Conservation (phyloP, 2,113 vertebrate species). For the Sinosuthora webbiana region DNA sequence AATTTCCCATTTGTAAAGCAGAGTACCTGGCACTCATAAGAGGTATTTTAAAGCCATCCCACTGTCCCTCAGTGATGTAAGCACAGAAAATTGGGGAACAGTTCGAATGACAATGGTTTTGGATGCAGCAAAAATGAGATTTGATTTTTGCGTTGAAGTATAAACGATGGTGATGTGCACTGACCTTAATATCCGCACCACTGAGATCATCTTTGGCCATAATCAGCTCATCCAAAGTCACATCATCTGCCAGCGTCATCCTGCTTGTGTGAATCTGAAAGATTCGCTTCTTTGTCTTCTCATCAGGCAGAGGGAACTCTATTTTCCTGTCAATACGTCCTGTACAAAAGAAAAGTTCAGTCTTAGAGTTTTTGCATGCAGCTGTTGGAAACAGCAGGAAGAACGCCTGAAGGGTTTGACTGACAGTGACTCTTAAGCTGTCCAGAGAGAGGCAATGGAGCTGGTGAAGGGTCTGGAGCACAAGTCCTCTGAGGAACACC, state of each 20-base stretch:
- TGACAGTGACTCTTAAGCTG: background rate
- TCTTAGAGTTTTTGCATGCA: background rate
- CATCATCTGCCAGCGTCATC: constrained; percentile 92
- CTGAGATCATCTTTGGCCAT: constrained; percentile 97
- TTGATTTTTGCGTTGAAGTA: background rate
- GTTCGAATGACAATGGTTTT: background rate
- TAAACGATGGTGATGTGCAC: background rate
- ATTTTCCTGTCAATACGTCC: constrained; percentile 97
- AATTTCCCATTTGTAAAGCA: background rate
- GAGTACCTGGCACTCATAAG: background rate
- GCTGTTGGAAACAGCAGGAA: background rate
- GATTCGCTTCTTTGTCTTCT: constrained; percentile 96
- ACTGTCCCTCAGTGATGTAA: background rate
- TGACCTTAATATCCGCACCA: constrained; percentile 95
- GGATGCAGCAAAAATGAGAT: background rate
- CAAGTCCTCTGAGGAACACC: background rate
- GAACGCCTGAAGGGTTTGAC: background rate
- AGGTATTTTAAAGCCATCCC: background rate
- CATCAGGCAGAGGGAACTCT: constrained; percentile 95
- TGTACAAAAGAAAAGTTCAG: constrained; percentile 37
- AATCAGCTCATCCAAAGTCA: constrained; percentile 93
- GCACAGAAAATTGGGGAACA: background rate
- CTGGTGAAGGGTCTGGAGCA: background rate
- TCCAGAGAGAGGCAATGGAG: background rate
- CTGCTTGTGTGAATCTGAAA: constrained; percentile 98